phyloP scores from a whole-genome alignment of 1,140 invertebrate species.

The Atta texana region DNA sequence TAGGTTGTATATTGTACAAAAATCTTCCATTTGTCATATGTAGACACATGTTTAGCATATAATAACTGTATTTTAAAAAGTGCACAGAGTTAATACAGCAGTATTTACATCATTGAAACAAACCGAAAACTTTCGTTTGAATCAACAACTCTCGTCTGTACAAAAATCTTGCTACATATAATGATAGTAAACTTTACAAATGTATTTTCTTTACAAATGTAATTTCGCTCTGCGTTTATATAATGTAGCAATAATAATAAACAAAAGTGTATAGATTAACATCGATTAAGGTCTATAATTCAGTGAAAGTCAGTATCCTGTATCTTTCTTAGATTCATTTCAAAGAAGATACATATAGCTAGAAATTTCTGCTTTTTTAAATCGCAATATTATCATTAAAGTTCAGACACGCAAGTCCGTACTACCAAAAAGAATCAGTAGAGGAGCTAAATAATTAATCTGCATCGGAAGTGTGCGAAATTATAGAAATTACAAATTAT shows the following conservation, averaged over 20 bases:
- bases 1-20: conserved; percentile 67
- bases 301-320: conserved; percentile 44
- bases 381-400: conserved; percentile 35
- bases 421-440: conserved; percentile 33
- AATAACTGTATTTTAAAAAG: conserved; percentile 68
- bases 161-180: conserved; percentile 64
- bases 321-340: conserved; percentile 54
- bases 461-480: conserved; percentile 19
- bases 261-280: conserved; percentile 54
- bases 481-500: conserved; percentile 7
- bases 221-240: conserved; percentile 57
- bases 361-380: conserved; percentile 40
- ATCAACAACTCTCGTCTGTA: conserved; percentile 66
- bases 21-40: conserved; percentile 43
- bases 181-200: conserved; percentile 62
- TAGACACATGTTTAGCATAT: conserved; percentile 24
- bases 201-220: conserved; percentile 65
- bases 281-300: conserved; percentile 48
- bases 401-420: conserved; percentile 5
- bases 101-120: conserved; percentile 65
- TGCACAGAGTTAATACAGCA: conserved; percentile 55
- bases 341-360: conserved; percentile 59
- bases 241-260: conserved; percentile 60
- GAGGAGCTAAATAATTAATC: conserved; percentile 31
- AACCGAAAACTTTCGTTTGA: conserved; percentile 51